phyloP scores from a whole-genome alignment of 2,797 vertebrate genomes.

The Phrynocephalus forsythii region DNA sequence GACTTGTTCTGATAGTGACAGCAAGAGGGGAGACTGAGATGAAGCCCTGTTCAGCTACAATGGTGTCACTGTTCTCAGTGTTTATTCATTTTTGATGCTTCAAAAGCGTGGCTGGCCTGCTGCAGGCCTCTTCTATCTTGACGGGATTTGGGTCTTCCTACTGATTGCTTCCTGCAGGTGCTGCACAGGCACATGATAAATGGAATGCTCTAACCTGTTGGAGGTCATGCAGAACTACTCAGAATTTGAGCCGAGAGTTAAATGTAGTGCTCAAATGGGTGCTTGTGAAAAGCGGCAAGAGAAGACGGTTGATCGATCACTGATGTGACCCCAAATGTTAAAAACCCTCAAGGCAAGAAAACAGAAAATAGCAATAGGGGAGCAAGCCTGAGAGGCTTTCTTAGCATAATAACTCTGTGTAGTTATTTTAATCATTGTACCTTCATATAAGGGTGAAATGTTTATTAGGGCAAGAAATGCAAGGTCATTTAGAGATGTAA shows the following conservation, averaged over 20 bases:
- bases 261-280: slow-evolving; percentile 10
- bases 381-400: slow-evolving; percentile 7
- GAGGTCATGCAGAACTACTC: slow-evolving; percentile 49
- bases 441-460: no score
- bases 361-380: slow-evolving; percentile 31
- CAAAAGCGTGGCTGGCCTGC: not conserved
- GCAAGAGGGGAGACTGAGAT: not conserved
- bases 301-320: slow-evolving; percentile 15
- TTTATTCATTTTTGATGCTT: not conserved
- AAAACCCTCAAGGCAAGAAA: slow-evolving; percentile 35
- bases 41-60: not conserved
- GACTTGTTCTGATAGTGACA: not conserved
- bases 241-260: slow-evolving; percentile 33
- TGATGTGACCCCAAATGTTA: slow-evolving; percentile 28
- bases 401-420: slow-evolving; percentile 9
- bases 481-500: slow-evolving; percentile 10
- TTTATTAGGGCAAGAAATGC: not conserved
- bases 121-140: not conserved
- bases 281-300: not conserved
- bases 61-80: not conserved
- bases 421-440: no score
- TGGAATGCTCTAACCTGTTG: slow-evolving; percentile 30
- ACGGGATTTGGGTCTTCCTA: slow-evolving; percentile 33
- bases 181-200: slow-evolving; percentile 11
- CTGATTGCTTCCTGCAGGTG: slow-evolving; percentile 34